Percentiles rank a stretch among this genome's conserved stretches.
Evolutionary conservation across 2,797 vertebrate species (phyloP).

Genomic region (Buphagus erythrorhynchus): DNA sequence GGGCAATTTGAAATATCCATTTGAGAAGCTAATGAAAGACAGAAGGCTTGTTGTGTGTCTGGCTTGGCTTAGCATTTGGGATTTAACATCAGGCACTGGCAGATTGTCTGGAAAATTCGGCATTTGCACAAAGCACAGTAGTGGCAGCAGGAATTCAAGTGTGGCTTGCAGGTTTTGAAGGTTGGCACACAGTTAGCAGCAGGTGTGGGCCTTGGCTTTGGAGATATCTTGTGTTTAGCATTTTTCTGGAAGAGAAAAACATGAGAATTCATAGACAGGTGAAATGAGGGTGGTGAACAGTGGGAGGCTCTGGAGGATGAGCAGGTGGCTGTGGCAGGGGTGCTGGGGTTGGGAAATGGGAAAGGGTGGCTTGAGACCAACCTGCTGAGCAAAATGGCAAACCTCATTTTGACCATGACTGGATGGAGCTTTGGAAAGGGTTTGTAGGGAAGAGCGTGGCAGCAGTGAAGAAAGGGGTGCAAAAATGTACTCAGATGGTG

Average conservation of each 20-base stretch:
- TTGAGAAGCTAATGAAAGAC: background rate
- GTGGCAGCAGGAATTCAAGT: conserved; percentile 83
- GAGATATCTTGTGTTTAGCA: background rate
- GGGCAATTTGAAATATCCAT: background rate
- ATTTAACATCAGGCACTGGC: conserved; percentile 85
- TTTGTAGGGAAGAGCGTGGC: background rate
- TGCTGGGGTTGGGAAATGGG: background rate
- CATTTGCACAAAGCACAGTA: conserved; percentile 88
- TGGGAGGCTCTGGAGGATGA: background rate
- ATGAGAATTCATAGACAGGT: background rate
- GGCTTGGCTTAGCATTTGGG: conserved; percentile 77
- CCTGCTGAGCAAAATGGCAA: background rate
- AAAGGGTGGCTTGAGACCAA: background rate
- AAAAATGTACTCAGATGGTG: background rate
- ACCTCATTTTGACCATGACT: background rate
- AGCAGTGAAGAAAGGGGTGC: background rate
- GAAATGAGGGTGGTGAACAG: accelerated
- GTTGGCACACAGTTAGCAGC: conserved; percentile 84
- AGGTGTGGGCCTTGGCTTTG: conserved; percentile 63
- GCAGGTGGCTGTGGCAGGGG: background rate
- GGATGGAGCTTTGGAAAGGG: background rate
- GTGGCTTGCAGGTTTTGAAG: conserved; percentile 83
- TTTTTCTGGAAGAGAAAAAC: conserved; percentile 76
- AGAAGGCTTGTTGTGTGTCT: background rate
- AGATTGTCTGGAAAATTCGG: conserved; percentile 78